phyloP scores from a whole-genome alignment of 2,888 invertebrate species.

The Brachycybe producta region DNA sequence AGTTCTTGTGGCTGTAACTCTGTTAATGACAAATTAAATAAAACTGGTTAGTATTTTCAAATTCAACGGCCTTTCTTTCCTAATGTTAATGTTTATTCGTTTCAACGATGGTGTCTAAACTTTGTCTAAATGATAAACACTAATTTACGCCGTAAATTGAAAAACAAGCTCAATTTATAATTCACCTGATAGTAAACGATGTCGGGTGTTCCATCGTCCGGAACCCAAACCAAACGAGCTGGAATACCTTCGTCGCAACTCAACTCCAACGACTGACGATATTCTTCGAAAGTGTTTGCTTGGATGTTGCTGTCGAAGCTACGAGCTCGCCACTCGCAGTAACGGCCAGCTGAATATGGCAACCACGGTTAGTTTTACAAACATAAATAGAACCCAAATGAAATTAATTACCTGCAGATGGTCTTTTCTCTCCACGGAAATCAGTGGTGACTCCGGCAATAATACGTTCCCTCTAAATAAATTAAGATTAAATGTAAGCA shows the following conservation, averaged over 20 bases:
- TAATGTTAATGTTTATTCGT: background rate
- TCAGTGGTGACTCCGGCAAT: constrained; percentile 71
- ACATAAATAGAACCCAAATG: background rate
- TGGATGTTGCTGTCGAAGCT: constrained; percentile 53
- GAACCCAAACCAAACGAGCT: constrained; percentile 69
- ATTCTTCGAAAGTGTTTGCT: constrained; percentile 53
- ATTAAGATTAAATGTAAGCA: background rate
- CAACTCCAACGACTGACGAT: constrained; percentile 57
- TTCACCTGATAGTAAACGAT: constrained; percentile 75
- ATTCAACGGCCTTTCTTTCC: background rate
- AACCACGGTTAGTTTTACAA: background rate
- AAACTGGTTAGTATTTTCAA: background rate
- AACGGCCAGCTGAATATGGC: constrained; percentile 51
- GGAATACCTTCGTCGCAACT: constrained; percentile 57
- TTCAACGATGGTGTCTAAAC: background rate
- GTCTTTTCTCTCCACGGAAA: constrained; percentile 59
- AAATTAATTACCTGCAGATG: constrained; percentile 51
- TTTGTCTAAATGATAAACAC: background rate
- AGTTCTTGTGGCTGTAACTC: constrained; percentile 19
- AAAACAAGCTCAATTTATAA: too few relatives aligned
- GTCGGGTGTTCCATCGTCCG: constrained; percentile 68
- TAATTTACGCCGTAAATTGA: background rate
- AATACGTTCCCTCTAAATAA: constrained; percentile 46
- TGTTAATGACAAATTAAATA: constrained; percentile 1
- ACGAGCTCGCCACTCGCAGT: constrained; percentile 76